Evolutionary conservation across 2,113 vertebrate genomes (phyloP).

Genomic region (Crypturellus undulatus): DNA sequence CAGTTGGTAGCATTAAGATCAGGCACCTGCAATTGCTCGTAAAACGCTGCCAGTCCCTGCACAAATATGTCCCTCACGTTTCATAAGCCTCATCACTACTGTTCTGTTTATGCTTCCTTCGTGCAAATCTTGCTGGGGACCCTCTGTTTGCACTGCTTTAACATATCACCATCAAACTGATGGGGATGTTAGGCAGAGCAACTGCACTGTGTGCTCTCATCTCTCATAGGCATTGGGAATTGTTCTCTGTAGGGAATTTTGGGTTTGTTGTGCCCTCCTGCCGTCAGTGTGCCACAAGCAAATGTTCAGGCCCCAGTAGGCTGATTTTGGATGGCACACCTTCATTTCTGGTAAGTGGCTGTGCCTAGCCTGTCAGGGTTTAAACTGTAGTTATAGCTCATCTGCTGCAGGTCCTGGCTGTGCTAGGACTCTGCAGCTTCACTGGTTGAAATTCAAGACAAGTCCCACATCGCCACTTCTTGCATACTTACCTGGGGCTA

Average conservation of each 20-base stretch:
- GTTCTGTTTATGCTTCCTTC: neutral
- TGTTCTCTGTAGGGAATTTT: neutral
- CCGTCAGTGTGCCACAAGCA: neutral
- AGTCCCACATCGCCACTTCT: neutral
- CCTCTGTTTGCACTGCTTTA: fast-evolving
- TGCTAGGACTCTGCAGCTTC: neutral
- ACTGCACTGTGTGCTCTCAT: fast-evolving
- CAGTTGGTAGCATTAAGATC: conserved; percentile 46
- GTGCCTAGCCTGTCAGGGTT: neutral
- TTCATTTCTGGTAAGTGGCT: neutral
- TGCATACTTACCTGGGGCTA: neutral
- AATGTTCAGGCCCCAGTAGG: neutral
- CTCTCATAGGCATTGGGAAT: neutral
- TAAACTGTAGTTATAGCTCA: neutral
- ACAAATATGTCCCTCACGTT: conserved; percentile 25
- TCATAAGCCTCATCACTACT: neutral
- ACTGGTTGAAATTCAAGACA: neutral
- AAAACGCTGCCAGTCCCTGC: conserved; percentile 45
- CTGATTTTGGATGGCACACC: neutral
- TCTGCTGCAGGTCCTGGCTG: neutral
- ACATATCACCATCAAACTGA: fast-evolving
- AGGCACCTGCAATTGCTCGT: conserved; percentile 70
- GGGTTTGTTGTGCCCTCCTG: neutral
- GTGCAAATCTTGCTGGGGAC: neutral
- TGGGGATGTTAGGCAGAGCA: fast-evolving